A percentile compares a stretch with the other conserved stretches of the same genome.
These are phyloP conservation scores for Megalops atlanticus DNA, from an alignment of 2,113 vertebrate genomes.

Conservation along the genomic window DNA sequence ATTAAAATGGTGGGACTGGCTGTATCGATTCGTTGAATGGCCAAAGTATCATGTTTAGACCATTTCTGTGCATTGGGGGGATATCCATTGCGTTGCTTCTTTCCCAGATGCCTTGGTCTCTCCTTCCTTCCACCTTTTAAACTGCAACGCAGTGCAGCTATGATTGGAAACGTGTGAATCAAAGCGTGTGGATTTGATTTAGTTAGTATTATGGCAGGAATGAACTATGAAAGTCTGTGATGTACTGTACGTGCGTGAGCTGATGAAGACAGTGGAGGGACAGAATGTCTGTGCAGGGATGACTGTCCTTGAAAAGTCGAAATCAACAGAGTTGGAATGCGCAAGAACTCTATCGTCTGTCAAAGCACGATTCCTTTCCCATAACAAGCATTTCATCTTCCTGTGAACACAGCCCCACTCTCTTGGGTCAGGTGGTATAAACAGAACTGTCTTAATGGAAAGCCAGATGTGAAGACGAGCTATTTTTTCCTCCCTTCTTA, in stretches of 20 bases:
- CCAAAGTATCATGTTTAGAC: background rate
- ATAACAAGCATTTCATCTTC: background rate
- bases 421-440: background rate
- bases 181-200: background rate
- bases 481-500: background rate
- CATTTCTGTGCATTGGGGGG: background rate
- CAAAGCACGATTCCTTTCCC: background rate
- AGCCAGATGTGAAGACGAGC: background rate
- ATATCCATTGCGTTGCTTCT: background rate
- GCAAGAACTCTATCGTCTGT: background rate
- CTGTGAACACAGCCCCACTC: background rate
- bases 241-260: too few species aligned
- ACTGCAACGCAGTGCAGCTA: background rate
- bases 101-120: background rate
- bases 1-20: background rate
- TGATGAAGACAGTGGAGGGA: background rate
- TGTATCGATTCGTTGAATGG: conserved; percentile 6
- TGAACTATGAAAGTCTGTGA: background rate
- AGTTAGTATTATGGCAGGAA: background rate
- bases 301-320: background rate
- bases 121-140: background rate
- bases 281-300: background rate
- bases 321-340: background rate
- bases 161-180: background rate
- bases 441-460: background rate